Percentiles rank a stretch among this genome's conserved stretches.
Evolutionary conservation across 2,888 invertebrate genomes (phyloP).

Genomic region (Pyrrhosoma nymphula): DNA sequence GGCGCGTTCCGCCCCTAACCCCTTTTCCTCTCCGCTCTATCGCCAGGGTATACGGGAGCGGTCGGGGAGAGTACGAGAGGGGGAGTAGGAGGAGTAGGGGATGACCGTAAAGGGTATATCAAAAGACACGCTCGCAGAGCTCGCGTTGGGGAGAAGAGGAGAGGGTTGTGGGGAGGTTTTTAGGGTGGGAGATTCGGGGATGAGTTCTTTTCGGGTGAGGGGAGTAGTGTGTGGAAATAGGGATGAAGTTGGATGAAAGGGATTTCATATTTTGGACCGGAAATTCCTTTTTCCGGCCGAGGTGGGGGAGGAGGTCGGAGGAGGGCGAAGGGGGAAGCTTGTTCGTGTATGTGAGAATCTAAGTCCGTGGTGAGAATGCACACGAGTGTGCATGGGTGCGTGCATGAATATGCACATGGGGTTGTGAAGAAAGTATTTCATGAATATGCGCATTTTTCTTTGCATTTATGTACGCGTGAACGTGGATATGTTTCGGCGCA

Average conservation of each 20-base stretch:
- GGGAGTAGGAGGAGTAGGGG: neutral
- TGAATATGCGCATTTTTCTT: too few relatives aligned
- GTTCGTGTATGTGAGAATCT: neutral
- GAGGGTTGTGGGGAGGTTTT: neutral
- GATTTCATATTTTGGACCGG: constrained; percentile 57
- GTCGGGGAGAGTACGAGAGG: neutral
- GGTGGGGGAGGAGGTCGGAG: neutral
- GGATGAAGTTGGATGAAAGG: neutral
- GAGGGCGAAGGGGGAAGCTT: neutral
- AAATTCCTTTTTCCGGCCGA: constrained; percentile 57
- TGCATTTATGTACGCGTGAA: too few relatives aligned
- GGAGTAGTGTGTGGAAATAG: neutral
- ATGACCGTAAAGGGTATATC: neutral
- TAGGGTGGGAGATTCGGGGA: too few relatives aligned
- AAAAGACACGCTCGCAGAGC: neutral
- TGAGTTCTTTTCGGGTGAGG: neutral
- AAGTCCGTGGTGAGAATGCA: neutral
- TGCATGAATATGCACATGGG: too few relatives aligned
- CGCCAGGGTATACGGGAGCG: neutral
- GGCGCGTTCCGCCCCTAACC: neutral
- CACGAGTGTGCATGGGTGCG: too few relatives aligned
- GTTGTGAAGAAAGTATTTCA: too few relatives aligned
- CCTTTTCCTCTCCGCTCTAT: neutral
- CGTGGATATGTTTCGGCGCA: too few relatives aligned
- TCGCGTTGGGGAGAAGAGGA: neutral